Evolutionary conservation across 2,888 invertebrate genomes (phyloP).

Genomic region (Caradrina clavipalpis): DNA sequence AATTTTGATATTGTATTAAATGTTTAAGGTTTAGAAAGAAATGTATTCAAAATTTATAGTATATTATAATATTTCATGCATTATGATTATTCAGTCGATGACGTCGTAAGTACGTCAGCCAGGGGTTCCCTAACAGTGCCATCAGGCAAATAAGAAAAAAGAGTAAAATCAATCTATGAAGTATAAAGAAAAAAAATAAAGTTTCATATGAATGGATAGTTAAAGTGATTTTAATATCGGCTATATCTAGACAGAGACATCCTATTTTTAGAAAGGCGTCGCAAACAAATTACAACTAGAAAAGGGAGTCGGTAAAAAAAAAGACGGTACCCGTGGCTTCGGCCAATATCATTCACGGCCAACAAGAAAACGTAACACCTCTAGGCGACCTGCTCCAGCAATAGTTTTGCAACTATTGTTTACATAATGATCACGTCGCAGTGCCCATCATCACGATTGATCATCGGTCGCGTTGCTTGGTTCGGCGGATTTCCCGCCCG

Average conservation of each 20-base stretch:
- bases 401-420: not conserved
- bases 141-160: constrained; percentile 4
- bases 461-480: not conserved
- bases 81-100: constrained; percentile 54
- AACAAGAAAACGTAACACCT: constrained; percentile 14
- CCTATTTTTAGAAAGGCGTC: too few relatives aligned
- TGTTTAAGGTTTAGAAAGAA: constrained; percentile 84
- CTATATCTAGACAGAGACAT: too few relatives aligned
- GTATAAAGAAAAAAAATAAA: too few relatives aligned
- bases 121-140: not conserved
- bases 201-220: too few relatives aligned
- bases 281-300: too few relatives aligned
- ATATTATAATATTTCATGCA: constrained; percentile 49
- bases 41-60: constrained; percentile 77
- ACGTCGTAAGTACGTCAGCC: constrained; percentile 8
- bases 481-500: constrained; percentile 10
- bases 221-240: too few relatives aligned
- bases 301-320: too few relatives aligned
- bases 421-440: not conserved
- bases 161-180: too few relatives aligned
- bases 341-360: too few relatives aligned
- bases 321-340: too few relatives aligned
- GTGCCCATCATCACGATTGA: not conserved
- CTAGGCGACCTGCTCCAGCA: not conserved
- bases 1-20: constrained; percentile 87